Evolutionary conservation across 2,888 invertebrate genomes (phyloP).

Genomic region (Drosophila kuntzei): DNA sequence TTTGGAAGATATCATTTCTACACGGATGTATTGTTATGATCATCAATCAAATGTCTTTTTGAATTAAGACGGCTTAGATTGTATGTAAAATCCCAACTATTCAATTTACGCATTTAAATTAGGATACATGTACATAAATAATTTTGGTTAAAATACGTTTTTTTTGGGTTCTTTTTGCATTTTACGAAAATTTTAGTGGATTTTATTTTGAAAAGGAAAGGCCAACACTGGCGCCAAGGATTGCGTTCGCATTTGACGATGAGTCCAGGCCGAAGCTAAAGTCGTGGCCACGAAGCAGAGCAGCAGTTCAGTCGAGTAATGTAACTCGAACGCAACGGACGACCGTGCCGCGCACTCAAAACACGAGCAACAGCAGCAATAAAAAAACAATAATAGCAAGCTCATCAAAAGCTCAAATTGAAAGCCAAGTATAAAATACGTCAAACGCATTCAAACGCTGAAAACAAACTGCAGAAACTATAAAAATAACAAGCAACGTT

Average conservation of each 20-base stretch:
- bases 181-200: not conserved
- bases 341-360: conserved; percentile 37
- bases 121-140: no score
- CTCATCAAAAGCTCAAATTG: conserved; percentile 23
- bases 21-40: no score
- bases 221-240: conserved; percentile 22
- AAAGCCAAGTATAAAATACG: conserved; percentile 24
- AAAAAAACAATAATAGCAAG: conserved; percentile 37
- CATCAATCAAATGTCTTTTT: no score
- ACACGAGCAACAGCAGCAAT: conserved; percentile 38
- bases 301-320: conserved; percentile 80
- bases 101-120: no score
- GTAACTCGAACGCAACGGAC: conserved; percentile 81
- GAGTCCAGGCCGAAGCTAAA: conserved; percentile 37
- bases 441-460: not conserved
- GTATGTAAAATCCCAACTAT: no score
- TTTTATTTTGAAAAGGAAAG: not conserved
- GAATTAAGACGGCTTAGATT: no score
- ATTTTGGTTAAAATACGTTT: no score
- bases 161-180: no score
- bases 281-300: conserved; percentile 38
- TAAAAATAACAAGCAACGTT: conserved; percentile 1
- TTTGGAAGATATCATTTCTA: no score
- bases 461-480: conserved; percentile 1
- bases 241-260: conserved; percentile 41